Percentiles rank a stretch among this genome's conserved stretches.
phyloP scores from a whole-genome alignment of 2,113 vertebrate genomes.

The Phylloscopus trochiloides region DNA sequence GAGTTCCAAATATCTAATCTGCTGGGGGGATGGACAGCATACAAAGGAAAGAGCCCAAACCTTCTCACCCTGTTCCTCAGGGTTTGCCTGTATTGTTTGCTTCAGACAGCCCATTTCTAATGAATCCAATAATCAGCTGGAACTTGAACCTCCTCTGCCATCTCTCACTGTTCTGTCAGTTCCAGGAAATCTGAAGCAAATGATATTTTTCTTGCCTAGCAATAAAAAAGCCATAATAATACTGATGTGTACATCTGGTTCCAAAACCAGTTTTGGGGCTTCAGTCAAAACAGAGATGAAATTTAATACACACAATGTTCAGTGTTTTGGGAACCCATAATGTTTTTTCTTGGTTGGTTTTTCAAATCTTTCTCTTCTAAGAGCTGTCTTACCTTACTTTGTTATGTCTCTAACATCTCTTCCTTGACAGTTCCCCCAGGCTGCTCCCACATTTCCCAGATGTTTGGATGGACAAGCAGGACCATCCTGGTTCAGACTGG shows the following conservation, averaged over 20 bases:
- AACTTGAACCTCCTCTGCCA: slow-evolving; percentile 18
- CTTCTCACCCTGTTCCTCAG: background rate
- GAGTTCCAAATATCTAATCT: background rate
- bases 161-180: slow-evolving; percentile 20
- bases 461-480: background rate
- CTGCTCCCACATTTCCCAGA: background rate
- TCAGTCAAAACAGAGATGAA: slow-evolving; percentile 36
- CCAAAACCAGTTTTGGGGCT: slow-evolving; percentile 34
- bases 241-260: slow-evolving; percentile 30
- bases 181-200: slow-evolving; percentile 40
- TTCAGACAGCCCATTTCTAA: slow-evolving; percentile 11
- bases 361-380: background rate
- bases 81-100: background rate
- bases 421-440: background rate
- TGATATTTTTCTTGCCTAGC: slow-evolving; percentile 5
- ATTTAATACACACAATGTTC: slow-evolving; percentile 18
- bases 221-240: slow-evolving; percentile 34
- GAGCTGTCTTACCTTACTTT: background rate
- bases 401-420: background rate
- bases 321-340: background rate
- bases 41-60: background rate
- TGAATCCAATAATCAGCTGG: slow-evolving; percentile 16
- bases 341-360: slow-evolving; percentile 1
- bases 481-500: background rate
- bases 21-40: background rate